Percentiles rank a stretch among this genome's conserved stretches.
phyloP scores from a whole-genome alignment of 2,888 invertebrate genomes.

The Rhagonycha lutea region DNA sequence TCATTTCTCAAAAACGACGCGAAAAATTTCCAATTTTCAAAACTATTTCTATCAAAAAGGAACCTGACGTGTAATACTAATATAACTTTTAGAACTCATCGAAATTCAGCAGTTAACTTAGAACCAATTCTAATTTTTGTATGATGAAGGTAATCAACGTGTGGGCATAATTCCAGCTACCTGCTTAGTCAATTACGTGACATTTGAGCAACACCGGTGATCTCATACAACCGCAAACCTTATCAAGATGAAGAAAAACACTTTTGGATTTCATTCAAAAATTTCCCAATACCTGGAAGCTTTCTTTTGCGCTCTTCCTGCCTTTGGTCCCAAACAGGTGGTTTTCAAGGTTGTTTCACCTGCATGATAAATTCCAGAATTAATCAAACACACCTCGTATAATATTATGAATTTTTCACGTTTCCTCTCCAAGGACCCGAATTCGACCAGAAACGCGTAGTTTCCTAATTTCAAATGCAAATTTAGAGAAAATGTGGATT shows the following conservation, averaged over 20 bases:
- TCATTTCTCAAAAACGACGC: too few relatives aligned
- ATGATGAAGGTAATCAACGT: not conserved
- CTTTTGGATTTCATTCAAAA: not conserved
- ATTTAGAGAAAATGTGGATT: not conserved
- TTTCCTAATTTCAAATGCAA: not conserved
- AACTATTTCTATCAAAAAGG: too few relatives aligned
- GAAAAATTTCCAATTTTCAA: too few relatives aligned
- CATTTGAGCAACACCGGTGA: not conserved
- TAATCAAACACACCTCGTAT: not conserved
- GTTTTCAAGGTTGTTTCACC: not conserved
- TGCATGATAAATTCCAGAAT: not conserved
- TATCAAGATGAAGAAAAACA: not conserved
- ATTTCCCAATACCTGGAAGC: not conserved
- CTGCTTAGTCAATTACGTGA: not conserved
- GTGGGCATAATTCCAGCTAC: not conserved
- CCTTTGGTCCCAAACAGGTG: not conserved
- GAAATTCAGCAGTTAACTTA: not conserved
- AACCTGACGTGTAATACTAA: not conserved
- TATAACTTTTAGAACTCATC: not conserved
- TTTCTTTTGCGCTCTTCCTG: not conserved
- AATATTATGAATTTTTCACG: not conserved
- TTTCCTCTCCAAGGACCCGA: not conserved
- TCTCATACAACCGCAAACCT: not conserved
- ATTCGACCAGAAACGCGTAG: not conserved
- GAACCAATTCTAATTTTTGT: not conserved